These are phyloP conservation scores for Hydractinia symbiolongicarpus DNA, from an alignment of 30 jellyfish, hydroid and myxozoan genomes.

Conservation along the genomic window DNA sequence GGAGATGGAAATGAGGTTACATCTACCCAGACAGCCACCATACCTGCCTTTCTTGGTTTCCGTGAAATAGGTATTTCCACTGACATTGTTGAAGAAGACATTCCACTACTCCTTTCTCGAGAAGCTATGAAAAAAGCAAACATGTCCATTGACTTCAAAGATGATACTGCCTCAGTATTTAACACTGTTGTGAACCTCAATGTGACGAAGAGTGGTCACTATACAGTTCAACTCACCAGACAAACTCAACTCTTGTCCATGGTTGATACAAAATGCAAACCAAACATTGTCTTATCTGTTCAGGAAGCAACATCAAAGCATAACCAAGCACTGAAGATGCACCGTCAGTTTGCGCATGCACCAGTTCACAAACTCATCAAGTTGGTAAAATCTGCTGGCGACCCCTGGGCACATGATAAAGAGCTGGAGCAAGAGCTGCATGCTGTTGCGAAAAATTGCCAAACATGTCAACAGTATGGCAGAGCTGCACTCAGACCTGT, in stretches of 20 bases:
- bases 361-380: slow-evolving; percentile 10
- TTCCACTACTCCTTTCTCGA: slow-evolving; percentile 18
- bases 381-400: slow-evolving; percentile 14
- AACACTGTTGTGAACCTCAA: too few species aligned
- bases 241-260: not conserved
- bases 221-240: too few species aligned
- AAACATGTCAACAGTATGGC: too few species aligned
- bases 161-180: slow-evolving; percentile 4
- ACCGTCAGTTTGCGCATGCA: slow-evolving; percentile 33
- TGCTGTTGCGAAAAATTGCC: not conserved
- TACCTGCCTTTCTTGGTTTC: slow-evolving; percentile 4
- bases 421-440: not conserved
- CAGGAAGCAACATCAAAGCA: too few species aligned
- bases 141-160: not conserved
- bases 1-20: too few species aligned
- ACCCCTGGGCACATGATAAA: not conserved
- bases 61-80: not conserved
- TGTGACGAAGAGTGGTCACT: too few species aligned
- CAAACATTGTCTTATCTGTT: too few species aligned
- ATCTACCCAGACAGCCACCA: too few species aligned
- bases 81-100: slow-evolving; percentile 2
- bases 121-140: slow-evolving; percentile 20
- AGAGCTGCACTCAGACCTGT: too few species aligned
- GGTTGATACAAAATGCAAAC: too few species aligned
- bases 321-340: not conserved